A percentile compares a stretch with the other conserved stretches of the same genome.
phyloP scores from a whole-genome alignment of 2,797 vertebrate genomes.

The Monodelphis domestica region DNA sequence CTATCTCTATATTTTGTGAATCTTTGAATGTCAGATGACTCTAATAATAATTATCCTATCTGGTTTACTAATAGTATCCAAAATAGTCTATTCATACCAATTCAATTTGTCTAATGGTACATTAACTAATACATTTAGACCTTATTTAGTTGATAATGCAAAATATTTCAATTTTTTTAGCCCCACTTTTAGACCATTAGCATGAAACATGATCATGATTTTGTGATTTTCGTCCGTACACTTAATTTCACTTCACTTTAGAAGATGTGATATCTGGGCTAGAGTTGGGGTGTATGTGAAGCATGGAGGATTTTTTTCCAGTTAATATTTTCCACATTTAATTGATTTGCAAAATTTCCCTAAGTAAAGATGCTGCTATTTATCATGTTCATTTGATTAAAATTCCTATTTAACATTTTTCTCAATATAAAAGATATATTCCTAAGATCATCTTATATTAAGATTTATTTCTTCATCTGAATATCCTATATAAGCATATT shows the following conservation, averaged over 20 bases:
- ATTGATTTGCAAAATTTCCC: conserved; percentile 1
- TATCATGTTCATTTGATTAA: not conserved
- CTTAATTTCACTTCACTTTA: not conserved
- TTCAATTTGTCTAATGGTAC: conserved; percentile 6
- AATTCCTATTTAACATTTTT: conserved; percentile 2
- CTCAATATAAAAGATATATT: not conserved
- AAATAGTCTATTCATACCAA: not conserved
- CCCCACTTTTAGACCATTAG: not conserved
- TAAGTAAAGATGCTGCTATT: not conserved
- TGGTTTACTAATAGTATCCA: not conserved
- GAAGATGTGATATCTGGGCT: not conserved
- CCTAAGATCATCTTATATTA: conserved; percentile 3
- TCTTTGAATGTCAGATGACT: not conserved
- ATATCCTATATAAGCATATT: not conserved
- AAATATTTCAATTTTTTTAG: not conserved
- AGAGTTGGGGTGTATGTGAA: not conserved
- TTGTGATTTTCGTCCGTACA: not conserved
- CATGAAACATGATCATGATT: not conserved
- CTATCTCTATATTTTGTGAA: not conserved
- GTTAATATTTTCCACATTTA: conserved; percentile 15
- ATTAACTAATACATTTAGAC: conserved; percentile 7
- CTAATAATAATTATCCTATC: not conserved
- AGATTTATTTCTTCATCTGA: not conserved
- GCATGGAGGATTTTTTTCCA: not conserved
- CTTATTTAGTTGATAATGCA: not conserved